Evolutionary conservation across 2,797 vertebrate genomes (phyloP).

Genomic region (Myiotriccus ornatus): DNA sequence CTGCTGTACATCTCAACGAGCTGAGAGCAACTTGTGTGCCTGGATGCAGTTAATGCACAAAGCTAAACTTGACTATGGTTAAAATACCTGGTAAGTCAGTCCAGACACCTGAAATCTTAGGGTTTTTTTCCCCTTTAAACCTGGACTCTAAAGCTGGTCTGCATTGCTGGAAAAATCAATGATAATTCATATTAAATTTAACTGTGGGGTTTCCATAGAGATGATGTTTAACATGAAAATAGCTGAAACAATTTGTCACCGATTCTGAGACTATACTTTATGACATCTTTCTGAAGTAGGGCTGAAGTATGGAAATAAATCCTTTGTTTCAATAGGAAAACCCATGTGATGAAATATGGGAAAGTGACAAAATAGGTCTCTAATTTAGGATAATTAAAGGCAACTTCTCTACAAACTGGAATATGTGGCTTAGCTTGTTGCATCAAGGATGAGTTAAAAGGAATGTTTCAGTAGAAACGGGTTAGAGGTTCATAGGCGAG

Average conservation of each 20-base stretch:
- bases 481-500: neutral
- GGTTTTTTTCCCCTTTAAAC: neutral
- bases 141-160: neutral
- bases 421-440: neutral
- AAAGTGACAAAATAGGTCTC: neutral
- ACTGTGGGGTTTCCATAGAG: slow-evolving; percentile 37
- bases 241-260: slow-evolving; percentile 44
- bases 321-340: neutral
- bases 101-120: neutral
- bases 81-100: neutral
- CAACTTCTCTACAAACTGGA: neutral
- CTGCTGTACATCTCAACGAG: neutral
- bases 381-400: neutral
- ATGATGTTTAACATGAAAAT: slow-evolving; percentile 46
- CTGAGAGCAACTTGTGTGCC: no score
- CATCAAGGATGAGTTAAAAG: neutral
- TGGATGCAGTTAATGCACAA: neutral
- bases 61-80: neutral
- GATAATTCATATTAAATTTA: slow-evolving; percentile 3
- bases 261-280: neutral
- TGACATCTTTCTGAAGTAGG: neutral
- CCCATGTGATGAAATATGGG: neutral
- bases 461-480: neutral
- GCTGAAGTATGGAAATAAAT: neutral
- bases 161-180: neutral